Conservation (phyloP, 2,888 invertebrate genomes). For the Leucania comma region DNA sequence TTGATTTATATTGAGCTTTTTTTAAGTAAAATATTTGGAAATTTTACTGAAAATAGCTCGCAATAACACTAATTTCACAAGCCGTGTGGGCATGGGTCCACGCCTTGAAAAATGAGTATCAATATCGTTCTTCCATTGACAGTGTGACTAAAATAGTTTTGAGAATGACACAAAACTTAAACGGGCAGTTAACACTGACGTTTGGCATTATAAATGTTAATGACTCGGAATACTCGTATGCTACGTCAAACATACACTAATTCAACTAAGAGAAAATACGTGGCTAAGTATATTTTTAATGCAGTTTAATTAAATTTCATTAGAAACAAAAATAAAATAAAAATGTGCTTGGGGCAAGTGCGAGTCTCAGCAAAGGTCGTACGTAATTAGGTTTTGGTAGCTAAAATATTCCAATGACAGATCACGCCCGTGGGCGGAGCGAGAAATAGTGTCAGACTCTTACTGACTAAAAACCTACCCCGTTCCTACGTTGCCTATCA, state of each 20-base stretch:
- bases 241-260: background rate
- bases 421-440: too few relatives aligned
- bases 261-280: background rate
- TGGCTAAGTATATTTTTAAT: background rate
- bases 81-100: background rate
- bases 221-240: background rate
- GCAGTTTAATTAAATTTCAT: background rate
- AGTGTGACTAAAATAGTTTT: too few relatives aligned
- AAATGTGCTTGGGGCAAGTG: background rate
- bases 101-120: background rate
- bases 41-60: too few relatives aligned
- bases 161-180: too few relatives aligned
- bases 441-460: too few relatives aligned
- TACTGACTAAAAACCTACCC: too few relatives aligned
- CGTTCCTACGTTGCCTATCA: too few relatives aligned
- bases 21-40: background rate
- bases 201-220: background rate
- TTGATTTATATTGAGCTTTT: conserved; percentile 13
- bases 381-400: too few relatives aligned
- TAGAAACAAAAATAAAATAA: background rate
- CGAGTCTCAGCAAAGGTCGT: background rate
- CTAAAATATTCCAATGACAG: too few relatives aligned
- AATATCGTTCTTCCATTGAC: background rate
- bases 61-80: too few relatives aligned
- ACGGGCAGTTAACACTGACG: too few relatives aligned